Evolutionary conservation across 2,888 invertebrate genomes (phyloP).

Genomic region (Mesorhabditis belari): DNA sequence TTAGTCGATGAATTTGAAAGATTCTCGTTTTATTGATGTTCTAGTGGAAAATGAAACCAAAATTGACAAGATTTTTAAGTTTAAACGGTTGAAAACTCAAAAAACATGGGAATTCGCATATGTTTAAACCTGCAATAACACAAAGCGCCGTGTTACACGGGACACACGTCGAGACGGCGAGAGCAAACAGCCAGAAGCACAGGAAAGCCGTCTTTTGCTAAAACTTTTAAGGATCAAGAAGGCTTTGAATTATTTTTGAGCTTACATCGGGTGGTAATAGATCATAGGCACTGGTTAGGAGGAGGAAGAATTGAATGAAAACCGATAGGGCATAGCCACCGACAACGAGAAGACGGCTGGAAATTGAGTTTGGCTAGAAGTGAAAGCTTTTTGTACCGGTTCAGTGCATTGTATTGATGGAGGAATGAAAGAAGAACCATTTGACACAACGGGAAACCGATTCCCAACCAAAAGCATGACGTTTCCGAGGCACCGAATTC

Average conservation of each 20-base stretch:
- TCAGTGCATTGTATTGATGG: constrained; percentile 5
- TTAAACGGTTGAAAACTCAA: too few species aligned
- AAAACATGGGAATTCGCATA: too few species aligned
- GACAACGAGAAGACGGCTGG: constrained; percentile 15
- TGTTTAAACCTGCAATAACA: constrained; percentile 24
- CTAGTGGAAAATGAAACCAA: too few species aligned
- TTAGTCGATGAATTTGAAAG: too few species aligned
- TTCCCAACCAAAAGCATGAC: constrained; percentile 7
- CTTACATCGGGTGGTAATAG: neutral
- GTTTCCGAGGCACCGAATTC: constrained; percentile 3
- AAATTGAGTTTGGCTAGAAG: too few species aligned
- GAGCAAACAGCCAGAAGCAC: constrained; percentile 14
- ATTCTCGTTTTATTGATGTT: too few species aligned
- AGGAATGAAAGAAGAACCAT: constrained; percentile 12
- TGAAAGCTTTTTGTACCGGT: constrained; percentile 1
- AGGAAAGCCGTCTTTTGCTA: constrained; percentile 18
- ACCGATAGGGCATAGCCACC: constrained; percentile 19
- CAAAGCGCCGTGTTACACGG: constrained; percentile 37
- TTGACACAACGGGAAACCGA: constrained; percentile 12
- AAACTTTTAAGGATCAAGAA: too few species aligned
- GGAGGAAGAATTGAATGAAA: constrained; percentile 16
- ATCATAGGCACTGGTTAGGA: neutral
- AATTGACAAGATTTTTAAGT: too few species aligned
- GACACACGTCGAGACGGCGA: constrained; percentile 20
- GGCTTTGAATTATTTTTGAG: too few species aligned